Evolutionary conservation across 2,888 invertebrate species (phyloP).

Genomic region (Yponomeuta sedellus): DNA sequence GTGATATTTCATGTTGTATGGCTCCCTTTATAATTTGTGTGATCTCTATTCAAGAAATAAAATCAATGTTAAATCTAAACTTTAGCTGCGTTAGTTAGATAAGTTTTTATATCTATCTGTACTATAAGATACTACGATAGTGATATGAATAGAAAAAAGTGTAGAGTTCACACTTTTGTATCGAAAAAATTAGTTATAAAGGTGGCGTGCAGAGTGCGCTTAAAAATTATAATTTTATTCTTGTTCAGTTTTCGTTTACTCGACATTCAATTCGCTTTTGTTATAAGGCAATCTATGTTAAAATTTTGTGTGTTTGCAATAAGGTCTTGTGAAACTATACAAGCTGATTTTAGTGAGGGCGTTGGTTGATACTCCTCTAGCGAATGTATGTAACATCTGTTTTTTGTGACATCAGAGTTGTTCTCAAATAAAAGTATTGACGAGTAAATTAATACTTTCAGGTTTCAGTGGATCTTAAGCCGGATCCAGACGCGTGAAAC

Average conservation of each 20-base stretch:
- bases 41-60: constrained; percentile 23
- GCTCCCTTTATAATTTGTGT: constrained; percentile 5
- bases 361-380: too few relatives aligned
- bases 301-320: not conserved
- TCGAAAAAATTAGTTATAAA: constrained; percentile 18
- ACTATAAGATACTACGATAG: constrained; percentile 19
- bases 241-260: not conserved
- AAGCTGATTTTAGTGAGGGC: too few relatives aligned
- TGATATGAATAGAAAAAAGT: constrained; percentile 4
- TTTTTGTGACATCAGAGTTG: too few relatives aligned
- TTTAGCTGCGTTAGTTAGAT: constrained; percentile 6
- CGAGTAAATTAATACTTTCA: too few relatives aligned
- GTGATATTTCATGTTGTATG: not conserved
- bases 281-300: not conserved
- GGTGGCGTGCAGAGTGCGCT: not conserved
- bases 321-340: too few relatives aligned
- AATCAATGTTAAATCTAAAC: not conserved
- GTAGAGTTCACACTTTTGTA: constrained; percentile 42
- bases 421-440: too few relatives aligned
- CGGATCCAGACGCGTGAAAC: too few relatives aligned
- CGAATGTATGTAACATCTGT: too few relatives aligned
- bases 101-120: constrained; percentile 28
- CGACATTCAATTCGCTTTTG: not conserved
- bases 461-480: too few relatives aligned
- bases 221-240: not conserved